phyloP scores from a whole-genome alignment of 2,113 vertebrate species.

The Trichechus manatus region DNA sequence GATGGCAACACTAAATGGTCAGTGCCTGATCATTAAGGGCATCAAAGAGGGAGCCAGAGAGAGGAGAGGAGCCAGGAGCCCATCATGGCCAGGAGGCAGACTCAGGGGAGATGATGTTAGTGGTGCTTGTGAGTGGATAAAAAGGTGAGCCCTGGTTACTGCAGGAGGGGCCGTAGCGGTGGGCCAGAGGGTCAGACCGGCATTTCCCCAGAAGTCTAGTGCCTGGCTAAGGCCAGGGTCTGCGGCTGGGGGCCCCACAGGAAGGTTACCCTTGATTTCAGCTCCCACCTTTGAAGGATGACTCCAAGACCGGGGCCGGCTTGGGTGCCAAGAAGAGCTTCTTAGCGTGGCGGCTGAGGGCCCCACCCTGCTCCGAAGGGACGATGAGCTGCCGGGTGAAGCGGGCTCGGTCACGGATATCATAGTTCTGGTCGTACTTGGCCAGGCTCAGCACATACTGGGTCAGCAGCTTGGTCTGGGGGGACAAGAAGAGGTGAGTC shows the following conservation, averaged over 20 bases:
- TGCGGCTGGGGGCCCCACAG: not conserved
- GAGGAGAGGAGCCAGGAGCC: not conserved
- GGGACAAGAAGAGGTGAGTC: not conserved
- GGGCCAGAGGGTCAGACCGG: too few relatives aligned
- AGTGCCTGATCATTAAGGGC: not conserved
- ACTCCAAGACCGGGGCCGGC: slow-evolving; percentile 96
- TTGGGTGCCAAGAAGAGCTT: slow-evolving; percentile 99
- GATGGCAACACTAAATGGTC: not conserved
- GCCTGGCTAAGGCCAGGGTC: not conserved
- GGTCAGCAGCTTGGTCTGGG: slow-evolving; percentile 97
- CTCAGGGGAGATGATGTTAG: not conserved
- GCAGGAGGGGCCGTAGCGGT: rapidly evolving
- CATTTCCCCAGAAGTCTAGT: not conserved
- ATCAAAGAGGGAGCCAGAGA: too few relatives aligned
- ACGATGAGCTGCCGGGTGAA: slow-evolving; percentile 99
- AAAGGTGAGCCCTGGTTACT: not conserved
- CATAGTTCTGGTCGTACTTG: slow-evolving; percentile 99
- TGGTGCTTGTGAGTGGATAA: too few relatives aligned
- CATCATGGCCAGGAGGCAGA: not conserved
- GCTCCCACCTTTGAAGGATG: slow-evolving; percentile 97
- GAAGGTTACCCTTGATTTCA: not conserved
- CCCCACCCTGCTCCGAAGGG: slow-evolving; percentile 96
- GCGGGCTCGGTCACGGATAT: slow-evolving; percentile 97
- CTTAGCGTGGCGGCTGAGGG: slow-evolving; percentile 98
- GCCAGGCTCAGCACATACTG: slow-evolving; percentile 99